Conservation (phyloP, 2,113 vertebrate species). For the Willisornis vidua region DNA sequence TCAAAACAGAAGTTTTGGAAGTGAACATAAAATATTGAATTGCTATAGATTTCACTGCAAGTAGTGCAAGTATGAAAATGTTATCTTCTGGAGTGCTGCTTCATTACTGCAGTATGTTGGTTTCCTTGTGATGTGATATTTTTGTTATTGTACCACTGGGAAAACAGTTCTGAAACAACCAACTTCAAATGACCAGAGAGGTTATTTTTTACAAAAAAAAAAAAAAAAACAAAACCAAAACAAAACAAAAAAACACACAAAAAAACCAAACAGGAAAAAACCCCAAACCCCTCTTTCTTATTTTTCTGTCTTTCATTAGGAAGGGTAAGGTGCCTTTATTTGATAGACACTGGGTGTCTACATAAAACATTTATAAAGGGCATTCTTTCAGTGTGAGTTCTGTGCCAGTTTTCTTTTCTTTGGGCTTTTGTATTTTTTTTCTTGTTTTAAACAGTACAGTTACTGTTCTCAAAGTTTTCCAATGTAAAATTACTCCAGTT, state of each 20-base stretch:
- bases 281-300: no score
- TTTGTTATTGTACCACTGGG: not conserved
- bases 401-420: not conserved
- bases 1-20: not conserved
- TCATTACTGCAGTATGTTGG: not conserved
- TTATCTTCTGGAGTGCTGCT: not conserved
- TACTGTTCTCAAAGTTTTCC: not conserved
- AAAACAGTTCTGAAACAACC: not conserved
- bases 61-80: not conserved
- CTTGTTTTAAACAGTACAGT: not conserved
- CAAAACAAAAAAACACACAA: no score
- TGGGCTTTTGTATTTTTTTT: not conserved
- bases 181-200: not conserved
- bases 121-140: not conserved
- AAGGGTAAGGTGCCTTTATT: not conserved
- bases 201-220: not conserved
- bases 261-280: no score
- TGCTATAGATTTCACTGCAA: not conserved
- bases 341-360: not conserved
- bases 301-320: no score
- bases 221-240: no score
- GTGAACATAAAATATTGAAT: slow-evolving; percentile 10
- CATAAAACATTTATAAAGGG: not conserved
- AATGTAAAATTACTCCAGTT: not conserved
- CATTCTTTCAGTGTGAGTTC: not conserved